Base-by-base conservation (phyloP, 2,888 invertebrate species). In the Dicyrtomina minuta region DNA sequence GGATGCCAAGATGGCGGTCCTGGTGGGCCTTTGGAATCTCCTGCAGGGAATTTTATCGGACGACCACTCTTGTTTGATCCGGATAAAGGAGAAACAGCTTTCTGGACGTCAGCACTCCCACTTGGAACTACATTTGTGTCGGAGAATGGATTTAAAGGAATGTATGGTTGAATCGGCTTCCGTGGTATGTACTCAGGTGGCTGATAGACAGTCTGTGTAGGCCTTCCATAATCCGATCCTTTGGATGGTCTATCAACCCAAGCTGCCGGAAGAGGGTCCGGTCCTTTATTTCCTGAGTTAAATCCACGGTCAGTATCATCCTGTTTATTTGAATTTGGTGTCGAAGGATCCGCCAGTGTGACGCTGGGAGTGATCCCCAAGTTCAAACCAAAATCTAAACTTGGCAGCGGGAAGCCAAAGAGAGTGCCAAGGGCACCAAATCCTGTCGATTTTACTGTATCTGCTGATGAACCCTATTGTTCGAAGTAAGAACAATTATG, bases 391-490 rank as follows among this genome's bases (percentile, higher is more conserved):
- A 91, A 86, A 75, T 88, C 88, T 58, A 92, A 81, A 46, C 87
- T 85, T 1, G 92, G 90, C 70, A 93, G 80, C 0, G 93, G 92
- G 80, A 92, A 88, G 0, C 93, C 93, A 79, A 93, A 93, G 80
- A 93, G 91, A 15, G 92, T 91, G 76, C 74, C 71, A 4, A 78
- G 70, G 4, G 74, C 76, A 41, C 75, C 72, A 33, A 72, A 66
- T 24, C 66, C 70, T n/a, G 62, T 49, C 12, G 74, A 75, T 59
- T 75, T 74, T n/a, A 74, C 69, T 12, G 64, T 61, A 65, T 76
- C 75, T 49, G 71, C 60, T 43, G 73, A 74, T 2, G 72, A 70
- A 1, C 71, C 73, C 74, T 74, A 17, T n/a, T 24, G 2, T 6
- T 13, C 2, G 4, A 24, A 53, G n/a, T 15, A 55, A 22, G 20